A percentile compares a stretch with the other conserved stretches of the same genome.
These are phyloP conservation scores for Xiphophorus couchianus DNA, from an alignment of 2,113 vertebrate genomes.

Conservation along the genomic window DNA sequence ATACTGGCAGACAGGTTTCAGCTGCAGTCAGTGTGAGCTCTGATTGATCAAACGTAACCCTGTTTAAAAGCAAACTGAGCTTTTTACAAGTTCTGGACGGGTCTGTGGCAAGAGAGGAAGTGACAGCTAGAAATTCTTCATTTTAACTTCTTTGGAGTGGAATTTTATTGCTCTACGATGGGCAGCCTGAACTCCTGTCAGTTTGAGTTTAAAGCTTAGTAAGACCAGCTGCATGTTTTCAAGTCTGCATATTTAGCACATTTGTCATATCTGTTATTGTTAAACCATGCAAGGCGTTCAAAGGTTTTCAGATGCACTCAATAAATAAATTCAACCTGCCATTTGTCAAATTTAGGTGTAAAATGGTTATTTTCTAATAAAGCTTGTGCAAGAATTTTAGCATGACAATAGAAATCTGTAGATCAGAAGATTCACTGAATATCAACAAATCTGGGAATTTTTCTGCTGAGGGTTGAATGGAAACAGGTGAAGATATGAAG, in stretches of 20 bases:
- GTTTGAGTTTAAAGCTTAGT: background rate
- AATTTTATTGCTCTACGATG: slow-evolving; percentile 17
- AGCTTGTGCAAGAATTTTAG: no score
- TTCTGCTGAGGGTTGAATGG: no score
- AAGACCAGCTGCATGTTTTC: background rate
- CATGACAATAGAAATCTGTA: background rate
- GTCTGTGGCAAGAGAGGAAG: background rate
- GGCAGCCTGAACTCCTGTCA: background rate
- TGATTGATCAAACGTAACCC: slow-evolving; percentile 40
- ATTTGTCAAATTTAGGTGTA: no score
- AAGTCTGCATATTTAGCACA: background rate
- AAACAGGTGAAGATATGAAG: background rate
- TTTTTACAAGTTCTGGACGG: slow-evolving; percentile 29
- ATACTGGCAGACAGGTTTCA: slow-evolving; percentile 9
- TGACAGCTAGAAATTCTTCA: slow-evolving; percentile 33
- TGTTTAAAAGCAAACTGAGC: slow-evolving; percentile 9
- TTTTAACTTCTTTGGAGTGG: slow-evolving; percentile 23
- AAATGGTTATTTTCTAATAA: no score
- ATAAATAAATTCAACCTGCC: no score
- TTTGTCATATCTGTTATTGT: background rate
- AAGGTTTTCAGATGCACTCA: background rate
- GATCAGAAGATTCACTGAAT: no score
- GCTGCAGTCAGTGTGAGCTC: slow-evolving; percentile 32
- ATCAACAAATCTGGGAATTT: no score
- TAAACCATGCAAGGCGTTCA: background rate